Percentiles rank a stretch among this genome's conserved stretches.
These are phyloP conservation scores for Leptura quadrifasciata DNA, from an alignment of 2,888 invertebrate species.

Conservation along the genomic window DNA sequence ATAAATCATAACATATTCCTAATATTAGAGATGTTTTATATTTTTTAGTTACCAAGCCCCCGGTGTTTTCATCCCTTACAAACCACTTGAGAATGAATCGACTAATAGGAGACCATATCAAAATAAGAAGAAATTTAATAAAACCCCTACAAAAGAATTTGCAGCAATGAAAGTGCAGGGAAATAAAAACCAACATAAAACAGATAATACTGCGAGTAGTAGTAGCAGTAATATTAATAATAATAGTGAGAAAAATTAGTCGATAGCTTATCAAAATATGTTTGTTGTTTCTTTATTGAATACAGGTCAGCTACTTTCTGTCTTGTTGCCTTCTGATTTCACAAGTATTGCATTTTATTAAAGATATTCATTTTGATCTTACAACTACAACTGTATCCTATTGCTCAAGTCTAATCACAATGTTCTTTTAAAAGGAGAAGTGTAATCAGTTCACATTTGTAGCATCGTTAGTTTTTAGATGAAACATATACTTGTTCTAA, in stretches of 20 bases:
- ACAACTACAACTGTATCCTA: no score
- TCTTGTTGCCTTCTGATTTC: no score
- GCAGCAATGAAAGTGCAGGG: slow-evolving; percentile 30
- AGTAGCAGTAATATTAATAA: slow-evolving; percentile 35
- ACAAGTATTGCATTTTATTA: no score
- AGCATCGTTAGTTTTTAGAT: no score
- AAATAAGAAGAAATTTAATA: slow-evolving; percentile 42
- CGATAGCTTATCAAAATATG: background rate
- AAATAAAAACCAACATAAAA: slow-evolving; percentile 29
- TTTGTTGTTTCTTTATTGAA: background rate
- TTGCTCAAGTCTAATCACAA: no score
- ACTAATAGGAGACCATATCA: slow-evolving; percentile 34
- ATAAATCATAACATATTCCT: no score
- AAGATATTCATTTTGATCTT: no score
- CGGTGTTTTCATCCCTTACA: slow-evolving; percentile 56
- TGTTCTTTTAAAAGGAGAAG: no score
- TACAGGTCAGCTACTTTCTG: no score
- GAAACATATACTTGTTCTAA: no score
- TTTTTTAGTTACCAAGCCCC: slow-evolving; percentile 69
- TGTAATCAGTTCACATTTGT: no score
- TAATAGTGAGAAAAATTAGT: slow-evolving; percentile 21
- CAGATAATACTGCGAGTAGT: slow-evolving; percentile 21
- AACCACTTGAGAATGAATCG: slow-evolving; percentile 41
- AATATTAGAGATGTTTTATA: no score
- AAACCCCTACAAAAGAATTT: slow-evolving; percentile 27